phyloP scores from a whole-genome alignment of 2,888 invertebrate species.

The Sinohyriopsis cumingii region DNA sequence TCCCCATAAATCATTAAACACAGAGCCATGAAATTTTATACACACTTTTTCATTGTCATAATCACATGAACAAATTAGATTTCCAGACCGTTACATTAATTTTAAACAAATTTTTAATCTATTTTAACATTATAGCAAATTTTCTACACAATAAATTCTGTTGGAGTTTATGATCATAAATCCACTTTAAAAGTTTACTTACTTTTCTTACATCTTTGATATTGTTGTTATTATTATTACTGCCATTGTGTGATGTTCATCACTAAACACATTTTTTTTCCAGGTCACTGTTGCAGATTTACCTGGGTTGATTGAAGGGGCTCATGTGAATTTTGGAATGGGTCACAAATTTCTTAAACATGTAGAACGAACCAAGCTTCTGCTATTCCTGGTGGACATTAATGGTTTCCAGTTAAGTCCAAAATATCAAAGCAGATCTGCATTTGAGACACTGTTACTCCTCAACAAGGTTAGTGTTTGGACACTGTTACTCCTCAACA shows the following conservation, averaged over 20 bases:
- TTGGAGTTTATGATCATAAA: no score
- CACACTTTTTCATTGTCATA: no score
- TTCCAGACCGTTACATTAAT: no score
- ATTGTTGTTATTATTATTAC: not conserved
- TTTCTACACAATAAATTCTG: no score
- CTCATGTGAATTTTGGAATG: constrained; percentile 84
- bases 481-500: no score
- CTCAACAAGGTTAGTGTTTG: no score
- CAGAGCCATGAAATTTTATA: no score
- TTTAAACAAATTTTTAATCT: no score
- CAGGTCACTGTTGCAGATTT: constrained; percentile 91
- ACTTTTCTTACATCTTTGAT: not conserved
- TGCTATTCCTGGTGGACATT: constrained; percentile 91
- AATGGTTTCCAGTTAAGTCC: constrained; percentile 89
- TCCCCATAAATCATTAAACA: no score
- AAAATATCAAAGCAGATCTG: constrained; percentile 78
- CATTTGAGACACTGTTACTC: constrained; percentile 88
- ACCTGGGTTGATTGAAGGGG: constrained; percentile 97
- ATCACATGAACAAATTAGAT: no score
- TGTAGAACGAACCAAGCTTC: constrained; percentile 90
- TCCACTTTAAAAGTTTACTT: no score
- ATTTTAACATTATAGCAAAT: no score
- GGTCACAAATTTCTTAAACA: constrained; percentile 91
- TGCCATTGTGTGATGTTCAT: not conserved
- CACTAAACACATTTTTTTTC: constrained; percentile 3